phyloP scores from a whole-genome alignment of 2,113 vertebrate genomes.

The Bubo scandiacus region DNA sequence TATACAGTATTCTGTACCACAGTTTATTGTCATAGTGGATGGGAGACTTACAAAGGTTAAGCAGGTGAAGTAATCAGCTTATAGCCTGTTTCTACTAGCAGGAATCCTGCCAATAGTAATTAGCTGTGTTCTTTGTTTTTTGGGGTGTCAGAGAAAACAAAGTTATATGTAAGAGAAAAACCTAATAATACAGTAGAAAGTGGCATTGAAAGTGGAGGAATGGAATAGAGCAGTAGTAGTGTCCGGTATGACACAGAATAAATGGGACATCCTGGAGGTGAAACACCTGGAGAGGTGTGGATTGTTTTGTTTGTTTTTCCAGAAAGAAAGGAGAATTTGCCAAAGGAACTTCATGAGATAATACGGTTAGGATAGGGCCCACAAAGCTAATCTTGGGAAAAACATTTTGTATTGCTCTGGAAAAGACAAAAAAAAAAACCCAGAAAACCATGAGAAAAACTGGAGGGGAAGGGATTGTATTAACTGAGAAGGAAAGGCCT shows the following conservation, averaged over 20 bases:
- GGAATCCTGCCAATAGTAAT: not conserved
- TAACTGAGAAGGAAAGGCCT: not conserved
- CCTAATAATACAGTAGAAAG: not conserved
- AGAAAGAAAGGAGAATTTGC: not conserved
- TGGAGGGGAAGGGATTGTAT: not conserved
- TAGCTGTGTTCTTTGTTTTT: not conserved
- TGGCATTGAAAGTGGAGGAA: not conserved
- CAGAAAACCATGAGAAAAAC: not conserved
- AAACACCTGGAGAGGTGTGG: not conserved
- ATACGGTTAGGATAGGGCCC: not conserved
- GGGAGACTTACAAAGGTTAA: not conserved
- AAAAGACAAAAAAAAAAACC: not conserved
- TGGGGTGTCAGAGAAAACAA: not conserved
- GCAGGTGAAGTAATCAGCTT: not conserved
- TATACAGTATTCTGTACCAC: not conserved
- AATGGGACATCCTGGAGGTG: not conserved
- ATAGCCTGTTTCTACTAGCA: not conserved
- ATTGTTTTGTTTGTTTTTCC: not conserved
- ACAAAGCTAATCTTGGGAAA: not conserved
- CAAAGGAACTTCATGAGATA: not conserved
- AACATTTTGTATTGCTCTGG: not conserved
- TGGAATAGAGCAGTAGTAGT: not conserved
- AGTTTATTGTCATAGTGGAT: not conserved
- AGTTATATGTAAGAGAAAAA: not conserved
- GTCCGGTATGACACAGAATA: not conserved